A percentile compares a stretch with the other conserved stretches of the same genome.
phyloP scores from a whole-genome alignment of 1,140 invertebrate genomes.

The Sesamia nonagrioides region DNA sequence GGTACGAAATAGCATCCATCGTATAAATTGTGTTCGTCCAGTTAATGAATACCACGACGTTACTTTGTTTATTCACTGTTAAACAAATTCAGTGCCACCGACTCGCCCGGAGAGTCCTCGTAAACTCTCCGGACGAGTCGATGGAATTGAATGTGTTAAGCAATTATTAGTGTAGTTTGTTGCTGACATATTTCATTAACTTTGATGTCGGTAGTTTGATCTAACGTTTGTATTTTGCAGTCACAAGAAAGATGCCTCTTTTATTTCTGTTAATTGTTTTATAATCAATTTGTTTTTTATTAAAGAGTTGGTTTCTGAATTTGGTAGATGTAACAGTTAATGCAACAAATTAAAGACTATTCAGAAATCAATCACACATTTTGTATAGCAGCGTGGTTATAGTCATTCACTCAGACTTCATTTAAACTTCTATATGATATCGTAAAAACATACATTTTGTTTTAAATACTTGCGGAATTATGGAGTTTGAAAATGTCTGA shows the following conservation, averaged over 20 bases:
- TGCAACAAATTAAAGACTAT: not conserved
- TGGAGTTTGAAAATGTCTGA: constrained; percentile 18
- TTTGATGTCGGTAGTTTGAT: constrained; percentile 11
- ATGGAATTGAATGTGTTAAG: too few species aligned
- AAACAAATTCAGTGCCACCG: too few species aligned
- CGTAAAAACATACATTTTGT: not conserved
- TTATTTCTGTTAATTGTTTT: constrained; percentile 22
- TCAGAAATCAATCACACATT: constrained; percentile 16
- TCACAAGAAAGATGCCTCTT: constrained; percentile 43
- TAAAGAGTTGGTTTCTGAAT: constrained; percentile 20
- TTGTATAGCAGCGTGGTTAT: constrained; percentile 31
- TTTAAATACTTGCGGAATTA: not conserved
- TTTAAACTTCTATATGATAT: not conserved
- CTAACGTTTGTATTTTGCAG: constrained; percentile 41
- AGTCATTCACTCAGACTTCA: constrained; percentile 21
- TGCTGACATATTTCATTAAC: constrained; percentile 27
- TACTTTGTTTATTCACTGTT: constrained; percentile 24
- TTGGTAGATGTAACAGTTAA: not conserved
- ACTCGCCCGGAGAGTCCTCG: too few species aligned
- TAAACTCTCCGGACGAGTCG: too few species aligned
- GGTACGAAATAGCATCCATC: not conserved
- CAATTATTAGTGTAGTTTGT: constrained; percentile 32
- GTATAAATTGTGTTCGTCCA: constrained; percentile 21
- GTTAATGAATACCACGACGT: constrained; percentile 1
- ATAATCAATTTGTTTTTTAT: not conserved